Evolutionary conservation across 1,140 invertebrate species (phyloP).

Genomic region (Hormaphis cornu): DNA sequence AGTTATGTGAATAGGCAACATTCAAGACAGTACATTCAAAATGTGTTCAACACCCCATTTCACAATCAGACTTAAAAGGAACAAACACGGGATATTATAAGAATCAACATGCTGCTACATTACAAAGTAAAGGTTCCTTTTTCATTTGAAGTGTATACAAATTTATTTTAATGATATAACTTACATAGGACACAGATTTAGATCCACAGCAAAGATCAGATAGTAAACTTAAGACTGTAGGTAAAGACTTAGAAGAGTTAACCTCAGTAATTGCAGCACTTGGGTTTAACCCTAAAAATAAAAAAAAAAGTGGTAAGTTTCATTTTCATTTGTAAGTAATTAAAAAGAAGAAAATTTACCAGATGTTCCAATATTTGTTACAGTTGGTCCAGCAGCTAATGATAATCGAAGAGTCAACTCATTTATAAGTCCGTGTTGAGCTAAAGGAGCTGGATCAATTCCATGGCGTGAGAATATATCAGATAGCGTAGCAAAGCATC

Average conservation of each 20-base stretch:
- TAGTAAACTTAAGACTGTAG: slow-evolving; percentile 88
- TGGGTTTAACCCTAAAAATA: slow-evolving; percentile 39
- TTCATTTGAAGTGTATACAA: too few species aligned
- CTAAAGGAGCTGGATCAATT: slow-evolving; percentile 56
- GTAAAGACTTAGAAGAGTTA: slow-evolving; percentile 70
- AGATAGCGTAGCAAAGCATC: slow-evolving; percentile 95
- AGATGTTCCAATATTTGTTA: slow-evolving; percentile 39
- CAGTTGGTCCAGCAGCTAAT: slow-evolving; percentile 56
- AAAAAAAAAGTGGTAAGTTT: too few species aligned
- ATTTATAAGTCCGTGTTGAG: slow-evolving; percentile 53
- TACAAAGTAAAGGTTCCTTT: too few species aligned
- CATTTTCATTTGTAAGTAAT: too few species aligned
- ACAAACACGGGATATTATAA: too few species aligned
- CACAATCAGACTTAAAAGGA: too few species aligned
- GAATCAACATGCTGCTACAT: too few species aligned
- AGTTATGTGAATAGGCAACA: too few species aligned
- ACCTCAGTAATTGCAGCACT: slow-evolving; percentile 45
- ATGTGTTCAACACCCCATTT: too few species aligned
- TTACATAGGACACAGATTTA: slow-evolving; percentile 78
- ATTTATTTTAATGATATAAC: slow-evolving; percentile 38
- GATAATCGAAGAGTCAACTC: slow-evolving; percentile 65
- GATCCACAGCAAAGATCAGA: slow-evolving; percentile 91
- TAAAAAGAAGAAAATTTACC: slow-evolving; percentile 37
- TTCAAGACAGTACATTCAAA: too few species aligned
- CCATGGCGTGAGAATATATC: slow-evolving; percentile 59